Percentiles rank a stretch among this genome's conserved stretches.
These are phyloP conservation scores for Parotocinclus haroldoi DNA, from an alignment of 2,797 vertebrate genomes.

Conservation along the genomic window DNA sequence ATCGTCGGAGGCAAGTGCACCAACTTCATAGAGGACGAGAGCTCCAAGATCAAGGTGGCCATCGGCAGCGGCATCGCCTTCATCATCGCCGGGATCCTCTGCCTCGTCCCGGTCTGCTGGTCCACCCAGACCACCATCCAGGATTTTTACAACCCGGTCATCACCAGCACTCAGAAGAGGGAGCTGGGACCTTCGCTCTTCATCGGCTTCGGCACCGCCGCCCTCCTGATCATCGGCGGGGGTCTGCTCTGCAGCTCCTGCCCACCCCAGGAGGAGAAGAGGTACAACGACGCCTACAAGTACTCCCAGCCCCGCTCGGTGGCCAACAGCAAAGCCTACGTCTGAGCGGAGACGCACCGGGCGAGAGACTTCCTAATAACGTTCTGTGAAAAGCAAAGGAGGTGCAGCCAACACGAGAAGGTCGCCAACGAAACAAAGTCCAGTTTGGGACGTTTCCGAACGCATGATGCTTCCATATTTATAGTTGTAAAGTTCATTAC, in stretches of 20 bases:
- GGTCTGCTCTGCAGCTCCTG: conserved; percentile 80
- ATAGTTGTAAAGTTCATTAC: too few relatives aligned
- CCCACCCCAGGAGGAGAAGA: conserved; percentile 56
- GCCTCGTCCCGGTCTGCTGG: conserved; percentile 87
- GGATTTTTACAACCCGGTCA: conserved; percentile 89
- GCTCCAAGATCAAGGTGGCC: conserved; percentile 77
- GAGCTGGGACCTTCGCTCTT: conserved; percentile 87
- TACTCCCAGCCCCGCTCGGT: conserved; percentile 61
- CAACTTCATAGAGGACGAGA: conserved; percentile 80
- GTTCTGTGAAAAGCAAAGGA: background rate
- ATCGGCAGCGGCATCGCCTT: conserved; percentile 77
- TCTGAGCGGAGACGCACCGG: conserved; percentile 51
- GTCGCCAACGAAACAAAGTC: too few relatives aligned
- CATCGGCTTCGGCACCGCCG: conserved; percentile 84
- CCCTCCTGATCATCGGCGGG: conserved; percentile 81
- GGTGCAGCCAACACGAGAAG: too few relatives aligned
- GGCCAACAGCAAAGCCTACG: conserved; percentile 66
- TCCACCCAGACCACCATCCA: conserved; percentile 83
- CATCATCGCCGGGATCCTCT: conserved; percentile 74
- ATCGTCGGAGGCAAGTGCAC: conserved; percentile 88
- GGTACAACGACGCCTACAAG: conserved; percentile 58
- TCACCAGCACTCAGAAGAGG: conserved; percentile 76
- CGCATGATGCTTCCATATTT: too few relatives aligned
- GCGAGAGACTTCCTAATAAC: conserved; percentile 43
- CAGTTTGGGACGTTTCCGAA: too few relatives aligned